Evolutionary conservation across 2,888 invertebrate genomes (phyloP).

Genomic region (Octodonta nipae): DNA sequence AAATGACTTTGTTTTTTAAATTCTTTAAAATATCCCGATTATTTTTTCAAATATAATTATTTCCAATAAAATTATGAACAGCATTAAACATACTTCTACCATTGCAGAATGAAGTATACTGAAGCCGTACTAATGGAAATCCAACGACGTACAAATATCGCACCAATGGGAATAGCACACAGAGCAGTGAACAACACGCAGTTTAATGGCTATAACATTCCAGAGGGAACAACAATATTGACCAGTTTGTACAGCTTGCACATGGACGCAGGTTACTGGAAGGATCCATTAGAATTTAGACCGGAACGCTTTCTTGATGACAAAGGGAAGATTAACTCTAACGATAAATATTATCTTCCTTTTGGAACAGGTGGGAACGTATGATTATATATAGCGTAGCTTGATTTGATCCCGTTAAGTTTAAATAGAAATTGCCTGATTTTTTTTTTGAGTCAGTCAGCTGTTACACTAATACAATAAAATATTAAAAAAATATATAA

Average conservation of each 20-base stretch:
- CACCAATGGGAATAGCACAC: slow-evolving; percentile 44
- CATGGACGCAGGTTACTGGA: slow-evolving; percentile 45
- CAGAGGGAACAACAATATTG: slow-evolving; percentile 43
- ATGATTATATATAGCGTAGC: background rate
- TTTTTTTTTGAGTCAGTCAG: no score
- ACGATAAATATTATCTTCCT: slow-evolving; percentile 44
- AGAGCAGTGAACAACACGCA: slow-evolving; percentile 33
- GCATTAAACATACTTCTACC: background rate
- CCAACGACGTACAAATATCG: slow-evolving; percentile 38
- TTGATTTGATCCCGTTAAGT: background rate
- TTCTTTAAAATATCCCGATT: no score
- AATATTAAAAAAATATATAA: no score
- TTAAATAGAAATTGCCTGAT: no score
- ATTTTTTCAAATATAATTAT: no score
- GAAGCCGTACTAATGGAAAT: slow-evolving; percentile 40
- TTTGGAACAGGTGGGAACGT: slow-evolving; percentile 50
- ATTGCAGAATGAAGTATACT: slow-evolving; percentile 32
- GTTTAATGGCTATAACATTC: slow-evolving; percentile 38
- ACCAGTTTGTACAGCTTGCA: slow-evolving; percentile 49
- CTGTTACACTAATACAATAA: no score
- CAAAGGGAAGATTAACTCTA: slow-evolving; percentile 36
- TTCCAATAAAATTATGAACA: no score
- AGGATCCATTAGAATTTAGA: slow-evolving; percentile 44
- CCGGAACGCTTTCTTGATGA: slow-evolving; percentile 51
- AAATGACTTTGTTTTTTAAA: no score